Base-by-base conservation (phyloP, 37 sponge, comb jelly and placozoan genomes). In the Aplysina aerophoba region DNA sequence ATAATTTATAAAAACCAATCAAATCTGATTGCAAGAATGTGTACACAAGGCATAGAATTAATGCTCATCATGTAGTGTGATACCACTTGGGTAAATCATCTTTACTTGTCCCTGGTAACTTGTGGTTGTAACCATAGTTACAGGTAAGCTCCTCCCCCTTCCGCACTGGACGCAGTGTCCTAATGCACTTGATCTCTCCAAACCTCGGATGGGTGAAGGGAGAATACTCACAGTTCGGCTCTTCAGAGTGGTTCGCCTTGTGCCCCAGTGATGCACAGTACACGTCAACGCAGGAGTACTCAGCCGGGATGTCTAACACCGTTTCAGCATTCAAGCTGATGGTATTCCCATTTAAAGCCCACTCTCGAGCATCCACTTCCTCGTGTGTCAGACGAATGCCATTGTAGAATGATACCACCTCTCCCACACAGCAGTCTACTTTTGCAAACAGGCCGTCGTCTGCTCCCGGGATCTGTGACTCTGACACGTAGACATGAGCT, bases 361-460 rank as follows among this genome's bases (percentile, higher is more conserved):
- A 93, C n/a, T 80, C 84, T 16, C 93, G 78, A 15, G 34, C 31
- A 83, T 93, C 89, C 21, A 93, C 93, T 38, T 83, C 87, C 0
- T 61, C 30, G 41, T 93, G 93, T 0, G 88, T 84, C 20, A 93
- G 66, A 22, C 93, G 81, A 20, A 86, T 56, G 16, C 93, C 93
- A 30, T 93, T 93, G 65, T 93, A 93, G 68, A 90, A 93, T 40
- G 93, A 89, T 6, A 84, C 81, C 12, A 90, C 73, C 35, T 86
- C 77, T 21, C 65, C 82, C 64, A 21, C 83, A 68, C 35, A 20
- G 54, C 90, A 58, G 22, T 55, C 37, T 33, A 59, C 19, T 50
- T 83, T 93, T 4, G 90, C 90, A 87, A 93, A 93, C 64, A 93
- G 79, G 15, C 93, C 93, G 38, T 93, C 90, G 8, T 88, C 93